A percentile compares a stretch with the other conserved stretches of the same genome.
These are phyloP conservation scores for Drosophila cyrtoloma DNA, from an alignment of 2,888 invertebrate species.

Conservation along the genomic window DNA sequence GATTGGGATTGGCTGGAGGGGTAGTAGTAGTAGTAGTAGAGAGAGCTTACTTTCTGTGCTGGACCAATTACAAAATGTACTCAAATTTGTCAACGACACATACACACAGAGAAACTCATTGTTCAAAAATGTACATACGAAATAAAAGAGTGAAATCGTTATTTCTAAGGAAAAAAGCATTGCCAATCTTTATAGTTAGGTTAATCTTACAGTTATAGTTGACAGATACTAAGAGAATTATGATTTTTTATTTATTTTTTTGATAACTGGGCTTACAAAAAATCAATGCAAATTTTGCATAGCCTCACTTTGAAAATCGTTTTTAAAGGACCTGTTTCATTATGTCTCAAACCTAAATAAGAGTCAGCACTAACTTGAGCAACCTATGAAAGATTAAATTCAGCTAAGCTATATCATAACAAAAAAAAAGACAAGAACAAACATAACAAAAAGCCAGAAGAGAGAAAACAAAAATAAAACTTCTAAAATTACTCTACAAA, in stretches of 20 bases:
- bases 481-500: conserved; percentile 25
- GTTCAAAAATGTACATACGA: conserved; percentile 43
- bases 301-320: conserved; percentile 18
- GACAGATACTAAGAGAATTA: conserved; percentile 31
- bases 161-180: conserved; percentile 47
- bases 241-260: not conserved
- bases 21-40: not conserved
- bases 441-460: conserved; percentile 8
- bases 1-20: not conserved
- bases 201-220: conserved; percentile 32
- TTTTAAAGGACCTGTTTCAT: conserved; percentile 10
- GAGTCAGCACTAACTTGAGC: conserved; percentile 33
- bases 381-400: conserved; percentile 27
- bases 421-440: conserved; percentile 4
- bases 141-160: conserved; percentile 53
- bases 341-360: conserved; percentile 24
- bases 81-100: conserved; percentile 55
- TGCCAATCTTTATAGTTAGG: conserved; percentile 41
- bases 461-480: not conserved
- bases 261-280: conserved; percentile 3
- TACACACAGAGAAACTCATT: conserved; percentile 54
- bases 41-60: conserved; percentile 41
- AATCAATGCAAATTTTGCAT: conserved; percentile 17
- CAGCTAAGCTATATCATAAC: conserved; percentile 6
- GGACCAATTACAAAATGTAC: conserved; percentile 48